Evolutionary conservation across 2,113 vertebrate species (phyloP).

Genomic region (Loxodonta africana): DNA sequence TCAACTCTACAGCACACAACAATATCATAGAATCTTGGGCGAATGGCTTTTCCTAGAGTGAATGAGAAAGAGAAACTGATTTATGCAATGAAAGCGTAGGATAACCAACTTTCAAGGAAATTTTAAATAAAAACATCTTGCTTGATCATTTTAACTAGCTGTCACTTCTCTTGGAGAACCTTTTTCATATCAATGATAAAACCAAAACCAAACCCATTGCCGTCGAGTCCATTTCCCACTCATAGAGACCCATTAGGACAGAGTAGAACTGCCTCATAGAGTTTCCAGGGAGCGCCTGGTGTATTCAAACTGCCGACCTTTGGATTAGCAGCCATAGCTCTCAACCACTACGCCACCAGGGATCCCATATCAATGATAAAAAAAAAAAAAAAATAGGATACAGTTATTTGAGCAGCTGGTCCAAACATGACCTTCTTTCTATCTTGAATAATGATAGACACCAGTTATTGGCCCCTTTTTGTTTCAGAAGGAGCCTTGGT

Average conservation of each 20-base stretch:
- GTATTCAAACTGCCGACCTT: too few species aligned
- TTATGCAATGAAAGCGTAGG: background rate
- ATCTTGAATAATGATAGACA: background rate
- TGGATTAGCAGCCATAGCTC: too few species aligned
- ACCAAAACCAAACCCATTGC: too few species aligned
- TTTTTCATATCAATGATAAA: background rate
- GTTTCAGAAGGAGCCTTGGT: background rate
- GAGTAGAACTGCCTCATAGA: too few species aligned
- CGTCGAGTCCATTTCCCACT: too few species aligned
- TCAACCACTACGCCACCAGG: too few species aligned
- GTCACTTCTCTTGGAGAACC: background rate
- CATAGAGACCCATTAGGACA: background rate
- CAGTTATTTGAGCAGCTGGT: background rate
- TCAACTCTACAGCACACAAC: too few species aligned
- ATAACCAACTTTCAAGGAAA: background rate
- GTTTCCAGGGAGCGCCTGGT: too few species aligned
- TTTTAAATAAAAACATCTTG: background rate
- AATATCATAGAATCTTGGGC: background rate
- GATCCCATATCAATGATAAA: too few species aligned
- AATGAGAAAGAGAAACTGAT: background rate
- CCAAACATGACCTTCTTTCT: background rate
- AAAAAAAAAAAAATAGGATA: background rate
- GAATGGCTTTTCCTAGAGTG: background rate
- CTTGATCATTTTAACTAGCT: background rate
- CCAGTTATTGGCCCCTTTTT: background rate